Evolutionary conservation across 2,888 invertebrate species (phyloP), one percentile per base, ranked within the genome.

Genomic region (Oscheius sp.): DNA sequence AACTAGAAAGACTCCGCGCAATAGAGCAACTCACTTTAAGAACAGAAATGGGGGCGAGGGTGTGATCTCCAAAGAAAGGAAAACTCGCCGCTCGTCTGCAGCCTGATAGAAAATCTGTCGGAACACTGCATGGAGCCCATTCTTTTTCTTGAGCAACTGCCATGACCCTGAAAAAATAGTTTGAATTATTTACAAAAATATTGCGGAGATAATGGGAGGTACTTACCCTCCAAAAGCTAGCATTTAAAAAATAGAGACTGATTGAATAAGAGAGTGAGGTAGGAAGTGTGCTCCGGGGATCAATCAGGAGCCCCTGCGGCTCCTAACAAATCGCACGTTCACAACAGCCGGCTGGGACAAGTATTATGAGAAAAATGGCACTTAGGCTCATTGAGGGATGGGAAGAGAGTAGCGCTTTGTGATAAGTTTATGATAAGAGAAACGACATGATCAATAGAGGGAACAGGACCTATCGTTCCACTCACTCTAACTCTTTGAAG

Each of bases 41-140:
- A 12, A 52, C 68, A 23, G 34, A 50, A 20, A 39, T 31, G 25
- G 50, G 58, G n/a, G 33, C 48, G 63, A 65, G 39, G 45, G 52
- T 50, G 42, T 67, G 65, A 48, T 70, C 67, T 31, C 79, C 79
- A 33, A 79, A 74, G 50, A 79, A 73, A n/a, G 84, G 84, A 55
- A 84, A 83, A 39, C 82, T 82, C 42, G 84, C 80, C 17, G 84
- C 83, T 69, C 84, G 73, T 46, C 82, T 74, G 61, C 82, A 83
- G 42, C 79, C 77, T 3, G 79, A 75, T 8, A 65, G 39, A 42
- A 65, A 65, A 42, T 65, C 65, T 1, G 37, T 55, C 17, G 65
- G 65, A 12, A 53, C 65, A 29, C 45, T 45, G 33, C 65, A 65
- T 20, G 65, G 65, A 12, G 37, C 42, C 65, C 65, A 65, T 65